phyloP scores from a whole-genome alignment of 2,888 invertebrate genomes.

The Mesoligia furuncula region DNA sequence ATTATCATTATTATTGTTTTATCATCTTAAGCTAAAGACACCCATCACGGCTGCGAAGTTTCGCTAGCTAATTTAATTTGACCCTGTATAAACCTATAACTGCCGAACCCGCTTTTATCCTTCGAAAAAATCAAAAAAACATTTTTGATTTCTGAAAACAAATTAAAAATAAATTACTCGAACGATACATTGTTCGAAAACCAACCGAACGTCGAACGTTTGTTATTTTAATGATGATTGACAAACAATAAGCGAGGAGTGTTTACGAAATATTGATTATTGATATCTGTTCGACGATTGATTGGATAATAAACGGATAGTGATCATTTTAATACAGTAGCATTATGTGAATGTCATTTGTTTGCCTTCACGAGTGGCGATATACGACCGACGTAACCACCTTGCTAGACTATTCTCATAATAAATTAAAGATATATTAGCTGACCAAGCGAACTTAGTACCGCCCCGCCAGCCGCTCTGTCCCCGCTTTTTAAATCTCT shows the following conservation, averaged over 20 bases:
- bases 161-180: slow-evolving; percentile 4
- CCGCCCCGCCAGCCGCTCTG: no score
- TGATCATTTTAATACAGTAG: neutral
- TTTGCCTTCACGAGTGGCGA: neutral
- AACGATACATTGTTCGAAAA: slow-evolving; percentile 25
- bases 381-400: neutral
- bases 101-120: neutral
- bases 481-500: no score
- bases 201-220: neutral
- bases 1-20: no score
- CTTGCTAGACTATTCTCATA: neutral
- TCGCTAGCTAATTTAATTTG: no score
- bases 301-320: slow-evolving; percentile 2
- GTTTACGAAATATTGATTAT: slow-evolving; percentile 18
- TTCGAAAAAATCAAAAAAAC: neutral
- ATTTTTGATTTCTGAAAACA: neutral
- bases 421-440: neutral
- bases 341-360: slow-evolving; percentile 1
- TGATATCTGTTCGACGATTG: slow-evolving; percentile 12
- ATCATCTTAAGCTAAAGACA: no score
- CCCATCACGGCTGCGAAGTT: no score
- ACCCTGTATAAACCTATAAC: neutral
- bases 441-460: no score
- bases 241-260: slow-evolving; percentile 16
- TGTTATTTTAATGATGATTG: slow-evolving; percentile 34